Base-by-base conservation (phyloP, 2,888 invertebrate species). In the Acanthopleura granulata region DNA sequence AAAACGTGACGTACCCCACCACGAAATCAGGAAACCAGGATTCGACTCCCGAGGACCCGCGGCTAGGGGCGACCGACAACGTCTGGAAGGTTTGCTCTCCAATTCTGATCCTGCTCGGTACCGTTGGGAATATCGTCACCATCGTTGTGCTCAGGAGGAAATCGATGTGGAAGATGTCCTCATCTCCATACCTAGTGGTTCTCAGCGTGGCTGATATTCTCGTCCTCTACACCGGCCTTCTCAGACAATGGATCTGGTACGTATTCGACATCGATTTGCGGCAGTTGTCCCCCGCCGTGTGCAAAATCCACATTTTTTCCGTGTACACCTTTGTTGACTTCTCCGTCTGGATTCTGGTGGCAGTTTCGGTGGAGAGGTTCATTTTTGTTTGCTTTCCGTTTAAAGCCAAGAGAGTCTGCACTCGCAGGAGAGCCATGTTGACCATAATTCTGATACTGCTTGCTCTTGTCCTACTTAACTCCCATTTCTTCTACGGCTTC, bases 301-400 rank as follows among this genome's bases (percentile, higher is more conserved):
- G 86, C 71, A 83, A 86, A 76, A 69, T 85, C 4, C 82, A 87
- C 76, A 74, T 80, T 0, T 85, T 83, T 79, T 51, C 85, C 27
- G 83, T 86, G 11, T 87, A 87, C 71, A 78, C 79, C 29, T 80
- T 84, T 9, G 76, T 85, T 0, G 83, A 87, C 73, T 80, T 83
- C 40, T 85, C 86, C 11, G 85, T 84, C 0, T 88, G 88, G 88
- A 82, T 87, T 22, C 78, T 88, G 18, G 84, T 86, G 51, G 82
- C 82, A 22, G 85, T 88, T 49, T 87, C 87, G 4, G 57, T 85
- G 22, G 87, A 87, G 72, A 76, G 87, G 22, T 82, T 84, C 1
- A 73, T 87, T 0, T 83, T 84, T 11, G 83, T 85, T 9, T 86
- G 83, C 80, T 76, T 79, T 72, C 87, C 87, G 3, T 80, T 84